Base-by-base conservation (phyloP, 2,797 vertebrate species). In the Danio albolineatus region DNA sequence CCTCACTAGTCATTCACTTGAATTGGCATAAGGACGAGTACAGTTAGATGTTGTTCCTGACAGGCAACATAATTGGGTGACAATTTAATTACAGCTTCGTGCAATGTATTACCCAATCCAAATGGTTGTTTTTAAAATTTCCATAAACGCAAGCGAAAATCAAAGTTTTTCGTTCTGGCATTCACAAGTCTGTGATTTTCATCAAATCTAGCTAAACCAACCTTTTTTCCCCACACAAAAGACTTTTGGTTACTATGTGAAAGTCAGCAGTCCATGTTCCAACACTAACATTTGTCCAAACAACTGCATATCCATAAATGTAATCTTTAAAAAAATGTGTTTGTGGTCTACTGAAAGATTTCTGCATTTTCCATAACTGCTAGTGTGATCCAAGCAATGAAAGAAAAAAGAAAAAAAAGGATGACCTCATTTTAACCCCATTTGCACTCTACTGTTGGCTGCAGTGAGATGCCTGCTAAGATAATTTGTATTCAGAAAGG, bases 401-500 rank as follows among this genome's bases (percentile, higher is more conserved):
- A 28, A 28, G n/a, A n/a, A n/a, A n/a, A n/a, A n/a, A n/a, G n/a
- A n/a, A 28, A 28, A 10, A 66, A 28, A 19, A 48, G 12, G 48
- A 21, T 57, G 19, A 73, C 62, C 28, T 46, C 21, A 46, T 4
- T 53, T 75, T 80, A 54, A 80, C 17, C 36, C 60, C 21, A 13
- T 4, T 28, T 75, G 59, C 76, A 9, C 43, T 72, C 43, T 14
- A 57, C 44, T 21, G 48, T 61, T 69, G 70, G 76, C 75, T 66
- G 43, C 73, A 36, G 59, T 56, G 28, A 7, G 6, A 28, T 56
- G 61, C 17, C 60, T 74, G 76, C 57, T 75, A 49, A 51, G 17
- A 80, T 73, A 49, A 84, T 81, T 81, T 73, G 56, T 70, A 53
- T 76, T 69, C 74, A 69, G 43, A 73, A 65, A 59, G 79, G 36